These are phyloP conservation scores for Micrasema minimum DNA, from an alignment of 1,140 invertebrate species.

Conservation along the genomic window DNA sequence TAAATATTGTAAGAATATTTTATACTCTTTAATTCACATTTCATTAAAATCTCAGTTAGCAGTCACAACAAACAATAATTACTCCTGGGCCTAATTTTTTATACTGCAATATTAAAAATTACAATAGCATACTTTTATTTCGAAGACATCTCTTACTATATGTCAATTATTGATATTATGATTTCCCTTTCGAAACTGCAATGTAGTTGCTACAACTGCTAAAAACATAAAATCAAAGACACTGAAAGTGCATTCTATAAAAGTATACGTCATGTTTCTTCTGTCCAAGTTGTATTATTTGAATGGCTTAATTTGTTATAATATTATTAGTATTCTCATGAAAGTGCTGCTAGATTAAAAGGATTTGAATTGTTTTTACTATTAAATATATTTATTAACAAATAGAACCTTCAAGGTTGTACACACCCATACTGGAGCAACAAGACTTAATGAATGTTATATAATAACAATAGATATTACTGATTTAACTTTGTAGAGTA, in stretches of 20 bases:
- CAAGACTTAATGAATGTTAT: conserved; percentile 54
- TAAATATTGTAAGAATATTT: conserved; percentile 37
- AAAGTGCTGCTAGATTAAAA: conserved; percentile 26
- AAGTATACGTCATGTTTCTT: conserved; percentile 3
- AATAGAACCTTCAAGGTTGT: conserved; percentile 52
- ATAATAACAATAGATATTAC: conserved; percentile 54
- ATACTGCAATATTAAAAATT: conserved; percentile 4
- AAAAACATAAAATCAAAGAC: neutral
- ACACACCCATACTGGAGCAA: conserved; percentile 53
- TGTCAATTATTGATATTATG: too few relatives aligned
- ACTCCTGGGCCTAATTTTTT: conserved; percentile 48
- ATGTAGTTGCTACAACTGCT: neutral
- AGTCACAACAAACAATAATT: neutral
- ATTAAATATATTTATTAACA: conserved; percentile 50
- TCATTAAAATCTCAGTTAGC: neutral
- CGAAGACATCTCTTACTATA: too few relatives aligned
- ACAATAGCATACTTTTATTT: too few relatives aligned
- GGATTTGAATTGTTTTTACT: conserved; percentile 41
- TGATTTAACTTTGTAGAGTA: conserved; percentile 44
- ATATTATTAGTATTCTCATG: conserved; percentile 28
- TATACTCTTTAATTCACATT: neutral
- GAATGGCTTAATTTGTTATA: neutral
- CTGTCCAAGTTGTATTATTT: neutral
- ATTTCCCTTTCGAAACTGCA: too few relatives aligned
- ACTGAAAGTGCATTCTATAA: neutral